Conservation (phyloP, 2,113 vertebrate genomes). For the Synodontis membranacea region DNA sequence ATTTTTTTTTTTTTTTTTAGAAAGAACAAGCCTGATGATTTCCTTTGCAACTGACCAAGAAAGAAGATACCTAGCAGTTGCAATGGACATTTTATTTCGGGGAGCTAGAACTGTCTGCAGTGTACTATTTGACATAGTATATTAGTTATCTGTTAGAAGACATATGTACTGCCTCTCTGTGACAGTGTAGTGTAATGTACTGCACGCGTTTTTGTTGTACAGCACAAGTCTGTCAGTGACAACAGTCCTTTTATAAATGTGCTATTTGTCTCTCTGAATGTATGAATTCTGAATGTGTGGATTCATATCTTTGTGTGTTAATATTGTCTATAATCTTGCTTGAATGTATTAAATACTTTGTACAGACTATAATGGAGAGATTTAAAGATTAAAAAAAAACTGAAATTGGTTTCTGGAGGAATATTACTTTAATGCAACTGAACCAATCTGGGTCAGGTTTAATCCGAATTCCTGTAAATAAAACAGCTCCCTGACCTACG, state of each 20-base stretch:
- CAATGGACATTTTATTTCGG: constrained; percentile 26
- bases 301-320: constrained; percentile 60
- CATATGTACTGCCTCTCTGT: constrained; percentile 45
- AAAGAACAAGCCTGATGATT: constrained; percentile 20
- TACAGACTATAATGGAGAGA: constrained; percentile 62
- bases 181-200: constrained; percentile 42
- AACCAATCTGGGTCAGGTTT: not conserved
- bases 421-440: not conserved
- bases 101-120: constrained; percentile 16
- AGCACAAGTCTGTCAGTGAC: constrained; percentile 46
- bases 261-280: constrained; percentile 63
- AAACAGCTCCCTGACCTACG: not conserved
- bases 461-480: not conserved
- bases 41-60: constrained; percentile 5
- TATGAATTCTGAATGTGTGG: constrained; percentile 53
- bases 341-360: constrained; percentile 50
- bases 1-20: not conserved
- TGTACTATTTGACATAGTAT: constrained; percentile 36
- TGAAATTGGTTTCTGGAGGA: not conserved
- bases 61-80: constrained; percentile 12
- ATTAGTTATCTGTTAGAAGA: constrained; percentile 40
- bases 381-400: constrained; percentile 61
- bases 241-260: constrained; percentile 55
- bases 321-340: constrained; percentile 62
- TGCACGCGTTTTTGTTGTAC: constrained; percentile 48